Base-by-base conservation (phyloP, 2,113 vertebrate species). In the Tragelaphus buxtoni region DNA sequence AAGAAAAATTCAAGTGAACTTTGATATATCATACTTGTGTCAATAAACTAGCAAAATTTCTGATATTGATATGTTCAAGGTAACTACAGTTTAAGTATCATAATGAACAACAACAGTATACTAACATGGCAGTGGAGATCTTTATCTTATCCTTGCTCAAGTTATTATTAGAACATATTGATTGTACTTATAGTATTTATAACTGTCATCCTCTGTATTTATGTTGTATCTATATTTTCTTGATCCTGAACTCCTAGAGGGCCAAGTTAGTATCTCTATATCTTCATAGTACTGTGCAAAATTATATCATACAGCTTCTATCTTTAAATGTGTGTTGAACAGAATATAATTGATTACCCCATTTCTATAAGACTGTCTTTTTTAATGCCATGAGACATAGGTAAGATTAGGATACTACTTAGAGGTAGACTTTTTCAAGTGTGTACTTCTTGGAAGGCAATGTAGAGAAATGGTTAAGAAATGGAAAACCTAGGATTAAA, bases 1-100 rank as follows among this genome's bases (percentile, higher is more conserved):
- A 79, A 72, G 91, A 90, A 96, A 89, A 69, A 55, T 79, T 74
- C 18, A 58, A 53, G 55, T 51, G 17, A 88, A 28, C 12, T 72
- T 42, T 45, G 5, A 94, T 76, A 39, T 47, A 85, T 90, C 32
- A 58, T 55, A 77, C 53, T 47, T 77, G 4, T 3, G 32, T 65
- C 4, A 0, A 17, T 80, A n/a, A 90, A n/a, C 42, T 42, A 42
- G 42, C 42, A 42, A 42, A 42, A 42, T 42, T 77, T 94, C 35
- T 90, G 7, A 28, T 80, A 91, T 63, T 17, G 28, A 32, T 76
- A 53, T 53, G 7, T 30, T n/a, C 63, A 56, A 61, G 32, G 24
- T 63, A 80, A 35, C 58, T 88, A 13, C 2, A 39, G 2, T 93
- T 92, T 94, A 35, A 77, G 55, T 35, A 82, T 28, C 12, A 53